Percentiles rank a stretch among this genome's conserved stretches.
phyloP scores from a whole-genome alignment of 2,113 vertebrate genomes.

The Chinchilla lanigera region DNA sequence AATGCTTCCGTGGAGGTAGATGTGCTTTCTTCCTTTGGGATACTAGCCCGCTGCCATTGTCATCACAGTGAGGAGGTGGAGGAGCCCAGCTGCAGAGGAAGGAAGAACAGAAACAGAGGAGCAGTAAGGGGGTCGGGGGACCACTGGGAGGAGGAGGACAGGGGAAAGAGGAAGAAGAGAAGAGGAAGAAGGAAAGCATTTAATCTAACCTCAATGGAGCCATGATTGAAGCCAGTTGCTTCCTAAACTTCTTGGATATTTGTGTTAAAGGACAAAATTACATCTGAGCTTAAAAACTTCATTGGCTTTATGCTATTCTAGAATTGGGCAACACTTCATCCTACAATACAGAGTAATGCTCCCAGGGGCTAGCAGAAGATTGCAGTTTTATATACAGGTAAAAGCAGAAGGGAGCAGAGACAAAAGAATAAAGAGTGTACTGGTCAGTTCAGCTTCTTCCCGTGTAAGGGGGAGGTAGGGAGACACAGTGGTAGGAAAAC shows the following conservation, averaged over 20 bases:
- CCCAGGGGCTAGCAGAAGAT: neutral
- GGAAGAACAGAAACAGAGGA: neutral
- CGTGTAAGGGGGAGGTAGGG: neutral
- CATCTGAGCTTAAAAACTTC: neutral
- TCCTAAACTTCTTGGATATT: neutral
- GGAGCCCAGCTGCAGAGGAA: neutral
- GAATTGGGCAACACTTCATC: neutral
- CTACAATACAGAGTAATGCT: neutral
- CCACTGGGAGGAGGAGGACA: no score
- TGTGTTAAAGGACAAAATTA: neutral
- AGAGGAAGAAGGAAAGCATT: neutral
- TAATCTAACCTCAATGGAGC: neutral
- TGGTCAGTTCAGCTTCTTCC: neutral
- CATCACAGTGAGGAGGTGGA: neutral
- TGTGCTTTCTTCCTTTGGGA: neutral
- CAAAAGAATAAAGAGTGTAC: neutral
- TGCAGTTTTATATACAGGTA: neutral
- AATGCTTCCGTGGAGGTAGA: neutral
- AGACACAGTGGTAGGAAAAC: neutral
- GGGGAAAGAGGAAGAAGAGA: neutral
- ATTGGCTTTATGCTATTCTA: neutral
- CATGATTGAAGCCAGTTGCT: neutral
- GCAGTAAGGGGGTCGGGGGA: rapidly evolving
- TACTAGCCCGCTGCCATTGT: neutral
- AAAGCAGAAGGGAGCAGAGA: neutral